Base-by-base conservation (phyloP, 2,113 vertebrate species). In the Xiphophorus hellerii region DNA sequence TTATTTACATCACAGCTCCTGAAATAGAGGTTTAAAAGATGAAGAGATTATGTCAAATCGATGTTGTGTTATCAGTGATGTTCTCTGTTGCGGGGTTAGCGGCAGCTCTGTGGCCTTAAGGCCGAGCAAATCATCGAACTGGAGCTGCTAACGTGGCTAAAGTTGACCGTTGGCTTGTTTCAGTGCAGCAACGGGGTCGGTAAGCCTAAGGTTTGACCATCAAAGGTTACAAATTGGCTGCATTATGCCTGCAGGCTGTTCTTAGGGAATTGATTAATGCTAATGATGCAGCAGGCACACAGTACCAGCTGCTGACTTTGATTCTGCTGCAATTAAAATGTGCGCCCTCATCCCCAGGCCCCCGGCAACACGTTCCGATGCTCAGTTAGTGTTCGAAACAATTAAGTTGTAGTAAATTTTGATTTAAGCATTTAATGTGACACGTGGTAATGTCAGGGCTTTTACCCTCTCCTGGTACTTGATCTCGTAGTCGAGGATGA, bases 401-500 rank as follows among this genome's bases (percentile, higher is more conserved):
- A 70, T 35, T 7, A 61, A 37, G 66, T 62, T 9, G 15, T n/a
- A 10, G 22, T 31, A 17, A 1, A 28, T 65, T 39, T 64, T 71
- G 74, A 42, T 27, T 62, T 17, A 25, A 12, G 29, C 69, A 5
- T 27, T 48, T 22, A 70, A 30, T 69, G 65, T 70, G 66, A 79
- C 61, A 62, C 39, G 71, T 35, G 75, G 51, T 20, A 64, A 86
- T 82, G 66, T 73, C 33, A 61, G 69, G 15, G 83, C 87, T 94
- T 37, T 37, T 93, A 99, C 98, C 96, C 97, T 97, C 92, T 98
- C 97, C 0, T 97, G 96, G 94, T 99, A 99, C 90, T 98, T 98
- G 89, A 99, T 98, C 93, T 99, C 98, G 0, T 99, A 99, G 95
- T 99, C 98, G 69, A 99, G 94, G 90, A 99, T 99, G 92, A 99